Base-by-base conservation (phyloP, 92 coral and sea anemone genomes). In the Montipora capitata region DNA sequence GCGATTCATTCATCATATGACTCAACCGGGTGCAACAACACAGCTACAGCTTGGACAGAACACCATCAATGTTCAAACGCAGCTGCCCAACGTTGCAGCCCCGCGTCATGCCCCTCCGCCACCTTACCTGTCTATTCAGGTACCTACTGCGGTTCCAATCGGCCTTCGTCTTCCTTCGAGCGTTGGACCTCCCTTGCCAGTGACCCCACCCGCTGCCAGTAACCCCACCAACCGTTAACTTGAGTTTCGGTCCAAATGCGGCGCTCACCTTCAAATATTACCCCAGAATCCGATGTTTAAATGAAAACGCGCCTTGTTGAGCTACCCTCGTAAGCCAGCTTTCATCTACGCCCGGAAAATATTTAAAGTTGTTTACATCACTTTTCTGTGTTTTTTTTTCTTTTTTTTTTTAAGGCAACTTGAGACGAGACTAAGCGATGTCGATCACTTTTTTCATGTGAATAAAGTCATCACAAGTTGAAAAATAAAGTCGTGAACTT, bases 1-100 rank as follows among this genome's bases (percentile, higher is more conserved):
- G 39, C 79, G 87, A 7, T 83, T 83, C 79, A 83, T 83, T 6
- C 87, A 83, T 27, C 87, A 83, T 51, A 83, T 83, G 87, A 72
- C 79, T 0, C 87, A 72, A 18, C 72, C 64, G 18, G 79, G 54
- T 2, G 59, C 61, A 12, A 67, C 45, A 10, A 48, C 13, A 38
- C 72, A 65, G 20, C 43, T 72, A 41, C 87, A 82, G n/a, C 7
- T 82, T 16, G 78, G 78, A 20, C 87, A 40, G 62, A 51, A 61
- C 10, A 82, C 87, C 7, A 72, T 82, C 5, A 71, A 71, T 39
- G 79, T 82, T 5, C 87, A 71, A 67, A 82, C 79, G 72, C 71
- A 5, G 41, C 41, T 83, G 18, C 79, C 87, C 0, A 2, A 44
- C 11, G 45, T 43, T 5, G 56, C 79, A 7, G 42, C 76, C 4